phyloP scores from a whole-genome alignment of 2,888 invertebrate genomes.

The Carabus problematicus region DNA sequence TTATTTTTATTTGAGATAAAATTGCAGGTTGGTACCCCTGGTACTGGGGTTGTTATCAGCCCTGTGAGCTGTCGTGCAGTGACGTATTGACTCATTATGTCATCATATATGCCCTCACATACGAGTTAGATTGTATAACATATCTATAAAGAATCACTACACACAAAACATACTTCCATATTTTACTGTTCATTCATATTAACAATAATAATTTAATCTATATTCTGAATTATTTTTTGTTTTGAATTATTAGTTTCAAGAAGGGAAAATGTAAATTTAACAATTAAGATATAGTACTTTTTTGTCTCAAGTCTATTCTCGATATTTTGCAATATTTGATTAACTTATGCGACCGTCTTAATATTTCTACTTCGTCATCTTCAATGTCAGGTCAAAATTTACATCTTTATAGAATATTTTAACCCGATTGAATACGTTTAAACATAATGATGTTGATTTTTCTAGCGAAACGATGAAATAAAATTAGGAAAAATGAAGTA shows the following conservation, averaged over 20 bases:
- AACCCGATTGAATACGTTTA: conserved; percentile 33
- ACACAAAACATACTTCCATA: too few relatives aligned
- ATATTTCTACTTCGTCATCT: conserved; percentile 35
- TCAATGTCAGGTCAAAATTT: conserved; percentile 40
- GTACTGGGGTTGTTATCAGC: conserved; percentile 6
- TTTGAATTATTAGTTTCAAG: too few relatives aligned
- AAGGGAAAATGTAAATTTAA: too few relatives aligned
- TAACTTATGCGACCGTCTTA: background rate
- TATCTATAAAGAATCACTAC: too few relatives aligned
- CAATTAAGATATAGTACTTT: too few relatives aligned
- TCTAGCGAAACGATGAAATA: background rate
- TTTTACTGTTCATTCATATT: too few relatives aligned
- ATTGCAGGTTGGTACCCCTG: too few relatives aligned
- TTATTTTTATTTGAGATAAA: conserved; percentile 30
- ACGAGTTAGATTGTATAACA: too few relatives aligned
- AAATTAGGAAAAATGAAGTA: background rate
- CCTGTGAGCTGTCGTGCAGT: conserved; percentile 22
- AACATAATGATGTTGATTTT: conserved; percentile 27
- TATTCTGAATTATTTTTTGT: background rate
- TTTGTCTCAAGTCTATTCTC: too few relatives aligned
- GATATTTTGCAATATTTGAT: background rate
- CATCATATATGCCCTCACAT: conserved; percentile 3
- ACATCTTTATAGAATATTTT: conserved; percentile 43
- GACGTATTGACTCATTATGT: conserved; percentile 31
- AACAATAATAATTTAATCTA: too few relatives aligned